Evolutionary conservation across 2,113 vertebrate genomes (phyloP), one percentile per base, ranked within the genome.

Genomic region (Halichoeres trimaculatus): DNA sequence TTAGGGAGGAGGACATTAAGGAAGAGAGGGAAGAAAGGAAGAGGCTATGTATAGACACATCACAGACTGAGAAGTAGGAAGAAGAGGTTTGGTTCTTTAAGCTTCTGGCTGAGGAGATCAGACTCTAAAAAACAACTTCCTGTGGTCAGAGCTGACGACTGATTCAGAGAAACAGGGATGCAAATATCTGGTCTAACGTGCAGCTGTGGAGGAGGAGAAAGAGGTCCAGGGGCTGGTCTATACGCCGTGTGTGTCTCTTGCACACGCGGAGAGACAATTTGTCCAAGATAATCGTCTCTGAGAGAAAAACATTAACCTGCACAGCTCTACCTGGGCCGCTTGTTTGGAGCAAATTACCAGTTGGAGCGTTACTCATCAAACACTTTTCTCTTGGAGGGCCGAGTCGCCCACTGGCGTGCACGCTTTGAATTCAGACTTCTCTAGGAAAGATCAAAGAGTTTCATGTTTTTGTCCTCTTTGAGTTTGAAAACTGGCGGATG

Each of bases 91-190:
- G 89, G 84, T 90, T 86, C 75, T 81, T 65, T 71, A 64, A 73
- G 85, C 84, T 87, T 87, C 76, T 58, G 64, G 68, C 34, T 56
- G 40, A 20, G 54, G 41, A 82, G 81, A 88, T 90, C 78, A 76
- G 60, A 81, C 73, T 77, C 17, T 30, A 40, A 74, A 30, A 30
- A 77, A 38, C 36, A 57, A 34, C 67, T 65, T 55, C 47, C 24
- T 10, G 62, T 79, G 85, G 83, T 86, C 86, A 80, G 54, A 73
- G 56, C 54, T 70, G 70, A 79, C 69, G 69, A 2, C n/a, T 65
- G 82, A 74, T 74, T 85, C 83, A 86, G 74, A 89, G 87, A 87
- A 70, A 89, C 90, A 91, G 89, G 22, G 70, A 84, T 89, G 83
- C 72, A 81, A 89, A 84, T 63, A 34, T 62, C 11, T 70, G 6